These are phyloP conservation scores for Halocynthia aurantium DNA, from an alignment of 23 tunicate species.

Conservation along the genomic window DNA sequence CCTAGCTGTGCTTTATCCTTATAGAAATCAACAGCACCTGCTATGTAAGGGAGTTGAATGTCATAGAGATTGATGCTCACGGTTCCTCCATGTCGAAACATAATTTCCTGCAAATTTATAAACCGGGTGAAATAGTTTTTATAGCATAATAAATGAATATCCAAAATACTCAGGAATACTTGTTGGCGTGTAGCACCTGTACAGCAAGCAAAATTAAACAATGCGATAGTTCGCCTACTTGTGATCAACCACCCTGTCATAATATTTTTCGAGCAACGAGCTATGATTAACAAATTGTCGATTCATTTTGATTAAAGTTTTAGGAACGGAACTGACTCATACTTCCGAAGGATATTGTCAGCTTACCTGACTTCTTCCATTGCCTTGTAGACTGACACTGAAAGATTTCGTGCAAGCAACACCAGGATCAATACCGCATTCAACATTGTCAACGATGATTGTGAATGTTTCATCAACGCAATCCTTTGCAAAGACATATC, in stretches of 20 bases:
- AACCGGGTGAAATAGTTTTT: too few relatives aligned
- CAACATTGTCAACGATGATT: constrained; percentile 36
- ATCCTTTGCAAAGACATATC: constrained; percentile 19
- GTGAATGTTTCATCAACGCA: constrained; percentile 10
- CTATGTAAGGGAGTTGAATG: constrained; percentile 42
- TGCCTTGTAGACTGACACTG: constrained; percentile 10
- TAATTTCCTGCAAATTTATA: constrained; percentile 36
- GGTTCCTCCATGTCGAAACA: constrained; percentile 12
- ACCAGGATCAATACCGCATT: constrained; percentile 50
- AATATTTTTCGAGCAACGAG: too few relatives aligned
- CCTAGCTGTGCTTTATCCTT: neutral
- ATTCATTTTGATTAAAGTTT: too few relatives aligned
- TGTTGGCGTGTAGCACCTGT: too few relatives aligned
- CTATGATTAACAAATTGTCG: too few relatives aligned
- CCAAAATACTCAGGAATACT: too few relatives aligned
- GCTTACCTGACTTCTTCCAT: constrained; percentile 28
- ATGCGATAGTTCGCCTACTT: too few relatives aligned
- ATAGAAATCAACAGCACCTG: constrained; percentile 18
- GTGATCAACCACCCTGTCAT: too few relatives aligned
- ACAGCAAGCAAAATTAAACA: too few relatives aligned
- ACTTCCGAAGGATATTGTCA: too few relatives aligned
- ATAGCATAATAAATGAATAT: too few relatives aligned
- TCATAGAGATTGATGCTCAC: constrained; percentile 53
- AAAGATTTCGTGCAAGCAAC: constrained; percentile 38
- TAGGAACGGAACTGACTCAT: too few relatives aligned